phyloP scores from a whole-genome alignment of 2,888 invertebrate species.

The Bombylius discolor region DNA sequence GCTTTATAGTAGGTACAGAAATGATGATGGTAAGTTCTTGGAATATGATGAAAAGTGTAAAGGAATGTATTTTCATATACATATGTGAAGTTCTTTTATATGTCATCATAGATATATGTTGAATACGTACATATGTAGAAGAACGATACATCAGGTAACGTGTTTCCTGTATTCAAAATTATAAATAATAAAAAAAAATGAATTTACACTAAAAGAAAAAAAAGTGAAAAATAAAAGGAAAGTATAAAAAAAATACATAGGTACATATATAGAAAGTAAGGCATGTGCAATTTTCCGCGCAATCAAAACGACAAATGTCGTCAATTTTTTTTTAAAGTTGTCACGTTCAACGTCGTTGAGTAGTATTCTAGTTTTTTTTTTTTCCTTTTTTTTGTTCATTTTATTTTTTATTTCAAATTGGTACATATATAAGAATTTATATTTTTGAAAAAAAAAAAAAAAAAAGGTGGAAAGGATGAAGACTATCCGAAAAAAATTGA shows the following conservation, averaged over 20 bases:
- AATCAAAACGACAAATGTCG: slow-evolving; percentile 22
- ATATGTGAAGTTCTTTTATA: background rate
- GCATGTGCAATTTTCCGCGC: slow-evolving; percentile 19
- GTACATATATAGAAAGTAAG: slow-evolving; percentile 2
- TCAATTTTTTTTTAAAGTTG: slow-evolving; percentile 21
- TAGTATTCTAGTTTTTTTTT: background rate
- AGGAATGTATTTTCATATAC: background rate
- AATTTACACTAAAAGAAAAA: background rate
- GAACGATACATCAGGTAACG: background rate
- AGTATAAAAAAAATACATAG: background rate
- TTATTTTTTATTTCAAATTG: too few relatives aligned
- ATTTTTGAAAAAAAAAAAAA: too few relatives aligned
- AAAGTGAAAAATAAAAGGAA: background rate
- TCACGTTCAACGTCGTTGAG: slow-evolving; percentile 19
- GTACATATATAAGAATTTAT: too few relatives aligned
- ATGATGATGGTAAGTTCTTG: too few relatives aligned
- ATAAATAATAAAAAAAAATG: background rate
- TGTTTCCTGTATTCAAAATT: background rate
- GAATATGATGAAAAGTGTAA: background rate
- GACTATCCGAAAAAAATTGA: too few relatives aligned
- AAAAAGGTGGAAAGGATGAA: too few relatives aligned
- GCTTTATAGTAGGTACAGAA: too few relatives aligned
- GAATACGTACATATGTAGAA: too few relatives aligned
- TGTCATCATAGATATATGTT: background rate
- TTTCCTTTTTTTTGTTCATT: background rate